These are phyloP conservation scores for Spheniscus mendiculus DNA, from an alignment of 2,113 vertebrate genomes.

Conservation along the genomic window DNA sequence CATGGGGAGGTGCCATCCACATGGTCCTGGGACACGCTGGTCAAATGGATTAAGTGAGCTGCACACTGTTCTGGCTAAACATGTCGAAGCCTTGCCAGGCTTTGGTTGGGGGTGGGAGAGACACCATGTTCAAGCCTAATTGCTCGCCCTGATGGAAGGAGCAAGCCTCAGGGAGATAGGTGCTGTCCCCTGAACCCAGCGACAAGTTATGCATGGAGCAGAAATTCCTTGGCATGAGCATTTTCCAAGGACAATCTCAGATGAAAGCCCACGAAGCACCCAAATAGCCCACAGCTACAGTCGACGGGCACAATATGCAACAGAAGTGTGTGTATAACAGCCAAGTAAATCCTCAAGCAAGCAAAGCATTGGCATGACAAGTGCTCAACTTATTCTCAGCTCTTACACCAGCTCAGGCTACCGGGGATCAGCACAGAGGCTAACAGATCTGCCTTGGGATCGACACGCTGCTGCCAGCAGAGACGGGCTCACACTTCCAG, in stretches of 20 bases:
- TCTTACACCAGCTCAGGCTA: neutral
- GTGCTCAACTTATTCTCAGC: neutral
- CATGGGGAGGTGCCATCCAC: rapidly evolving
- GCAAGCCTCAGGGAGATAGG: neutral
- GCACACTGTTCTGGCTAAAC: rapidly evolving
- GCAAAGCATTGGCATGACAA: neutral
- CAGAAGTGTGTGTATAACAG: rapidly evolving
- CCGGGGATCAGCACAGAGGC: neutral
- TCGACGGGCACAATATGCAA: neutral
- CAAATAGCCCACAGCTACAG: neutral
- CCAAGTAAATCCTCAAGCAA: neutral
- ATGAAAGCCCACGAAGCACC: neutral
- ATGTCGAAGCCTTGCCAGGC: neutral
- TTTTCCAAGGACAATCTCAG: neutral
- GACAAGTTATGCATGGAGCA: rapidly evolving
- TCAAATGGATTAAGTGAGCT: rapidly evolving
- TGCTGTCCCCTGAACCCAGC: neutral
- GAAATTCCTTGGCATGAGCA: neutral
- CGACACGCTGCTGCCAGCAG: rapidly evolving
- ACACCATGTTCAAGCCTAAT: rapidly evolving
- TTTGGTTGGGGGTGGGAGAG: neutral
- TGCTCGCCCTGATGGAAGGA: no score
- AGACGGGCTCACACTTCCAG: neutral
- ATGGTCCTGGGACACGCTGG: rapidly evolving
- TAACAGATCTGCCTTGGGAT: neutral